Base-by-base conservation (phyloP, 2,888 invertebrate genomes). In the Globia sparganii region DNA sequence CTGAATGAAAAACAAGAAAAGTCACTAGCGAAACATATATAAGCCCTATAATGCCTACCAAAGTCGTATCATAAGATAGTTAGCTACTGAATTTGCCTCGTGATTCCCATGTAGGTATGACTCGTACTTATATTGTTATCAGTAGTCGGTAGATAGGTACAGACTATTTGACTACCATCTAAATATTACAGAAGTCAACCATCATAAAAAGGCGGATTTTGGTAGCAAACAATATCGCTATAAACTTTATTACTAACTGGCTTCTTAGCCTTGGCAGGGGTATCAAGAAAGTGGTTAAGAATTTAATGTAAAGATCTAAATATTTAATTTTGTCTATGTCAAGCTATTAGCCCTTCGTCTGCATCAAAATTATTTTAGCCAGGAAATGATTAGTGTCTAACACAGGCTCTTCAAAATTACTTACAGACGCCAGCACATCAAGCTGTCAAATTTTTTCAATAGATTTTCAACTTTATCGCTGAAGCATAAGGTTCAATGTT, bases 111-210 rank as follows among this genome's bases (percentile, higher is more conserved):
- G 18, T 25, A 49, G n/a, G n/a, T n/a, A n/a, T 34, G 40, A 69
- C n/a, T n/a, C n/a, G 62, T 53, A 58, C 0, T 0, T 53, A 61
- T 31, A 15, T 9, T 31, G 69, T 80, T 81, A 84, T 84, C 84
- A 74, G 75, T 59, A 78, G 37, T 28, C 31, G 46, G 43, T 56
- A 40, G 8, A 21, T 56, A 40, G 8, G n/a, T 56, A 56, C 46
- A 62, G 6, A 70, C 34, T 84, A 78, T 81, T 84, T 84, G 74
- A 68, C 61, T 75, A 81, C 37, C 75, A 84, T 74, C 81, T 85
- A 85, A 81, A 85, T 68, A 85, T 65, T 75, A 86, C 78, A 78
- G 81, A 76, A 86, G 78, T 72, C 70, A 66, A 28, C 49, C 40
- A 53, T 75, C 58, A 53, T 81, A 80, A 81, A 83, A 81, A 69